Base-by-base conservation (phyloP, 2,888 invertebrate genomes). In the Leucophenga maculata region DNA sequence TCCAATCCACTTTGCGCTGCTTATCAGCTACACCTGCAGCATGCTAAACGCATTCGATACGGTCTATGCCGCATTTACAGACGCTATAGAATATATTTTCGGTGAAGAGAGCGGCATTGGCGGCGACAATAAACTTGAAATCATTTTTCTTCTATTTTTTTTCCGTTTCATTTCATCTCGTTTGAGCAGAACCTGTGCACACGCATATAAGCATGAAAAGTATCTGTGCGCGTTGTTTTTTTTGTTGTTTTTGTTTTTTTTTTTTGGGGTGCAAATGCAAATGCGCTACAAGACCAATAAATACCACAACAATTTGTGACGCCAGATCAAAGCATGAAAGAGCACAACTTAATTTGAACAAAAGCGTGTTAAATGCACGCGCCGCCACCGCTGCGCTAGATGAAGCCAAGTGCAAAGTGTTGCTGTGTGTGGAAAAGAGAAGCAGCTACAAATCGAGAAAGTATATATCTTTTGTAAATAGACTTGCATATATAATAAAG, bases 241-340 rank as follows among this genome's bases (percentile, higher is more conserved):
- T 69, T 62, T 65, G 70, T 65, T 74, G 59, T 59, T 68, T 22
- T 18, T 59, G 57, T 44, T 13, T n/a, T 46, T n/a, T 39, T 48
- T 60, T 55, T 50, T 46, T 59, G 46, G 57, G 39, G 59, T 48
- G 66, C 68, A 71, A 55, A 71, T 71, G 68, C 72, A 74, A 69
- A 69, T 68, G 65, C 68, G 68, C n/a, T 32, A 72, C 77, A 74
- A 50, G 9, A n/a, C 18, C 59, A 65, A 74, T 70, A 83, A 81
- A 84, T 83, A 82, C 85, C 83, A 83, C 81, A 81, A 76, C 79
- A 78, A 86, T 86, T 86, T 79, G 85, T 75, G 77, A 84, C 78
- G 86, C 83, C 85, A 78, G 78, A 85, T 82, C 75, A 85, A 84
- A 84, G 85, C 81, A 80, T 85, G 84, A 83, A 82, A 75, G 46